A percentile compares a stretch with the other conserved stretches of the same genome.
Conservation (phyloP, 2,113 vertebrate species). For the Ornithorhynchus anatinus region DNA sequence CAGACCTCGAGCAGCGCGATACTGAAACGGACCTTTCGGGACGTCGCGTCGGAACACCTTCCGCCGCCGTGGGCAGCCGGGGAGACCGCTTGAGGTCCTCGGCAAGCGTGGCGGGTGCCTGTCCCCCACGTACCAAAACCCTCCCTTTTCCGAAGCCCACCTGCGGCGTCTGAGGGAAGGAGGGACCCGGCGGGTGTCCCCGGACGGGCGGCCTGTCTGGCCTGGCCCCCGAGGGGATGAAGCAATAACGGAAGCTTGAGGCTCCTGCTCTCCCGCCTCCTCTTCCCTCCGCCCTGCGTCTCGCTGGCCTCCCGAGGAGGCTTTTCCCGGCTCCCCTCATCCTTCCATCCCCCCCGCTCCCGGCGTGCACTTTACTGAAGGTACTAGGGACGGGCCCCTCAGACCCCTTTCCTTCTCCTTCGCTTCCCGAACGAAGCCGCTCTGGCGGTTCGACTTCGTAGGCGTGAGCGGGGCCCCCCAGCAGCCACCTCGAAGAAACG, state of each 20-base stretch:
- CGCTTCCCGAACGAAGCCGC: conserved; percentile 5
- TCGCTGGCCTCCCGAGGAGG: conserved; percentile 20
- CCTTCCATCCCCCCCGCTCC: conserved; percentile 50
- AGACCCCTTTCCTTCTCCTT: conserved; percentile 17
- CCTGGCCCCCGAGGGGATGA: conserved; percentile 59
- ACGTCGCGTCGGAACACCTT: not conserved
- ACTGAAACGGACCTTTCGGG: conserved; percentile 20
- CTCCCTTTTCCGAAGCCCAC: too few species aligned
- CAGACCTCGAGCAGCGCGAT: conserved; percentile 11
- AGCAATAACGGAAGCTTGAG: conserved; percentile 65
- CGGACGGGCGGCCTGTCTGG: too few species aligned
- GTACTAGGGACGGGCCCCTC: conserved; percentile 65
- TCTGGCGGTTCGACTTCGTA: too few species aligned
- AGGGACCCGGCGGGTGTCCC: too few species aligned
- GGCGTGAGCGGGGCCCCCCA: too few species aligned
- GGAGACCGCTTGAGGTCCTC: too few species aligned
- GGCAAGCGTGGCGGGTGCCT: too few species aligned
- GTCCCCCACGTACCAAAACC: too few species aligned
- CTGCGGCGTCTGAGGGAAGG: too few species aligned
- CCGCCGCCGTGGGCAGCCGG: too few species aligned
- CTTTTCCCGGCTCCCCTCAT: conserved; percentile 38
- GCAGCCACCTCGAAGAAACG: too few species aligned
- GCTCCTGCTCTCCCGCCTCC: conserved; percentile 7
- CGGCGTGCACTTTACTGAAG: conserved; percentile 72
- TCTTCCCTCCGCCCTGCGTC: not conserved